phyloP scores from a whole-genome alignment of 2,113 vertebrate species.

The Phrynocephalus versicolor region DNA sequence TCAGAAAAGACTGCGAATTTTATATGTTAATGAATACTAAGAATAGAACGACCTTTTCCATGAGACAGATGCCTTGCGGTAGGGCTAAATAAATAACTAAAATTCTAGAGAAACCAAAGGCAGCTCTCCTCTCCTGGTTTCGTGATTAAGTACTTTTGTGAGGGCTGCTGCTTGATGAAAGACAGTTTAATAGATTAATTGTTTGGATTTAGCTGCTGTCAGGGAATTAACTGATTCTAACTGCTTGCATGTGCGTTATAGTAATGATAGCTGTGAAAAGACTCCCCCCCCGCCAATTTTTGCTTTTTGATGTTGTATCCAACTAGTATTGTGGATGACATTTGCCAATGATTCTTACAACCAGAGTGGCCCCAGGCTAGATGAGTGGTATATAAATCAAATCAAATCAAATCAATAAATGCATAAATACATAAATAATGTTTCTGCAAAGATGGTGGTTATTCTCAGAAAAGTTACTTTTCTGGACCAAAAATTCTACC shows the following conservation, averaged over 20 bases:
- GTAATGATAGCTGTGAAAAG: too few relatives aligned
- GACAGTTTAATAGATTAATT: background rate
- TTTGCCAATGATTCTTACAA: too few relatives aligned
- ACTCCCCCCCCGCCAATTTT: too few relatives aligned
- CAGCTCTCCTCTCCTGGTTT: background rate
- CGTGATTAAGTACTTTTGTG: accelerated
- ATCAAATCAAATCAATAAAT: too few relatives aligned
- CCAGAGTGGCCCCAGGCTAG: too few relatives aligned
- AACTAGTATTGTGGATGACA: too few relatives aligned
- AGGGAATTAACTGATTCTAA: background rate
- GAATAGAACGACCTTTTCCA: conserved; percentile 5
- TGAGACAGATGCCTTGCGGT: background rate
- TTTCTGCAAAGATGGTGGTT: too few relatives aligned
- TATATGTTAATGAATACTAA: conserved; percentile 35
- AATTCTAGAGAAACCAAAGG: conserved; percentile 25
- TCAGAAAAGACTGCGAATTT: conserved; percentile 43
- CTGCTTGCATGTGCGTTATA: too few relatives aligned
- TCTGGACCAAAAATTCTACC: too few relatives aligned
- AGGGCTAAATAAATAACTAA: conserved; percentile 51
- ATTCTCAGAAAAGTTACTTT: too few relatives aligned
- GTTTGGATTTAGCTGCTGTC: background rate
- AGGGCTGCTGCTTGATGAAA: background rate
- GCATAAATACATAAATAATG: too few relatives aligned
- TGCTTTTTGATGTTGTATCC: background rate
- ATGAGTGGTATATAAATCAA: too few relatives aligned